Conservation (phyloP, 92 coral and sea anemone species). For the Phenganax marumi region DNA sequence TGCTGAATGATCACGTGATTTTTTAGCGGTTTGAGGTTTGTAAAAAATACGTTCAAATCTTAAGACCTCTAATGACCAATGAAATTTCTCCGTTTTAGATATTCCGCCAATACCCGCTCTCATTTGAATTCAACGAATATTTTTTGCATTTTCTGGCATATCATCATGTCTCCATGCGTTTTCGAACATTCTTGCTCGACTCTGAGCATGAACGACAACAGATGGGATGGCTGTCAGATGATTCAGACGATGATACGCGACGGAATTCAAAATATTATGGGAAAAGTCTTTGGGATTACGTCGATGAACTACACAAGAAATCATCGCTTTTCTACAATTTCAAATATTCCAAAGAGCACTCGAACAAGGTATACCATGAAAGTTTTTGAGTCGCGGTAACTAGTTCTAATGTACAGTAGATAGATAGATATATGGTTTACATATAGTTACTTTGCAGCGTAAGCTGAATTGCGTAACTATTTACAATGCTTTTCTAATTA, state of each 20-base stretch:
- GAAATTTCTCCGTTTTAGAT: slow-evolving; percentile 53
- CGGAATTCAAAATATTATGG: slow-evolving; percentile 63
- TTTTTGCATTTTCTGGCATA: slow-evolving; percentile 86
- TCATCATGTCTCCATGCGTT: slow-evolving; percentile 96
- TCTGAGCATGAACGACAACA: slow-evolving; percentile 92
- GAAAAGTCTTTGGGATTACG: slow-evolving; percentile 89
- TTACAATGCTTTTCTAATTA: no score
- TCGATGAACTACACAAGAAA: slow-evolving; percentile 70
- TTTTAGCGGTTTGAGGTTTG: no score
- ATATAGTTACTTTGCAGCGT: no score
- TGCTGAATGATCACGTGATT: no score
- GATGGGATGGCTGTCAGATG: slow-evolving; percentile 88
- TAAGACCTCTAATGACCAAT: no score
- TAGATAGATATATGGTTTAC: no score
- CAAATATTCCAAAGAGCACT: slow-evolving; percentile 69
- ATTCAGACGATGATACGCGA: slow-evolving; percentile 47
- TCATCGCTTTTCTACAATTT: slow-evolving; percentile 80
- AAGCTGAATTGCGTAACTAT: no score
- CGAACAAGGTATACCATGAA: slow-evolving; percentile 63
- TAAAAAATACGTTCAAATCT: no score
- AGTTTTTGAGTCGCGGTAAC: not conserved
- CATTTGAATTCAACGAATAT: slow-evolving; percentile 95
- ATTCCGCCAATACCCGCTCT: slow-evolving; percentile 81
- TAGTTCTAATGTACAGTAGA: not conserved
- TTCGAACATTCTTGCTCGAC: slow-evolving; percentile 88